phyloP scores from a whole-genome alignment of 2,113 vertebrate species.

The Cebus imitator region DNA sequence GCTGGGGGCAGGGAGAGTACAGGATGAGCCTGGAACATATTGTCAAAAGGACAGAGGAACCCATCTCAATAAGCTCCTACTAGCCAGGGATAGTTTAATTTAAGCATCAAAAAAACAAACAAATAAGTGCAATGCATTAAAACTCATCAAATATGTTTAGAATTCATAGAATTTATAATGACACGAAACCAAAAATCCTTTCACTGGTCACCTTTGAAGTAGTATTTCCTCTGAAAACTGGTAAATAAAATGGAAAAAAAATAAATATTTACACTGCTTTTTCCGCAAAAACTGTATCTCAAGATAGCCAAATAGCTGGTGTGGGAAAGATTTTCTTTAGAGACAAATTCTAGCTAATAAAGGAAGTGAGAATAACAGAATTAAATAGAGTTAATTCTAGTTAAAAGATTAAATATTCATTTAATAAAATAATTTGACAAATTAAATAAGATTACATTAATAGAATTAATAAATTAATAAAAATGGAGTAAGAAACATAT shows the following conservation, averaged over 20 bases:
- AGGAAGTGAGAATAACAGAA: conserved; percentile 46
- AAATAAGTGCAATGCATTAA: conserved; percentile 3
- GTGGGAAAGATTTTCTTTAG: conserved; percentile 33
- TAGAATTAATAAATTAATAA: conserved; percentile 36
- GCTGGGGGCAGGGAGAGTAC: background rate
- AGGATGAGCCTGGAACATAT: background rate
- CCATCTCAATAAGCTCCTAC: background rate
- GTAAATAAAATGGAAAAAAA: background rate
- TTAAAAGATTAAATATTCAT: conserved; percentile 22
- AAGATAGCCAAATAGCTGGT: conserved; percentile 30
- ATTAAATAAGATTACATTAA: conserved; percentile 21
- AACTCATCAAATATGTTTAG: conserved; percentile 37
- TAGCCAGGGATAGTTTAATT: background rate
- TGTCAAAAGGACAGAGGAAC: background rate
- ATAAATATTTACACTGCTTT: conserved; percentile 38
- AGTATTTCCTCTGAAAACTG: conserved; percentile 25
- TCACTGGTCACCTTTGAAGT: background rate
- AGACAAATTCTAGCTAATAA: conserved; percentile 49
- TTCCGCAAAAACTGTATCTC: conserved; percentile 33
- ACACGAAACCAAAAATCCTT: conserved; percentile 43
- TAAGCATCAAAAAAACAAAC: conserved; percentile 37
- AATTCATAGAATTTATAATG: background rate
- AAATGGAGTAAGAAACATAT: conserved; percentile 43
- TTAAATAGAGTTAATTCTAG: conserved; percentile 40
- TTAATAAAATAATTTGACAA: conserved; percentile 10